These are phyloP conservation scores for Folsomia candida DNA, from an alignment of 2,888 invertebrate genomes.

Conservation along the genomic window DNA sequence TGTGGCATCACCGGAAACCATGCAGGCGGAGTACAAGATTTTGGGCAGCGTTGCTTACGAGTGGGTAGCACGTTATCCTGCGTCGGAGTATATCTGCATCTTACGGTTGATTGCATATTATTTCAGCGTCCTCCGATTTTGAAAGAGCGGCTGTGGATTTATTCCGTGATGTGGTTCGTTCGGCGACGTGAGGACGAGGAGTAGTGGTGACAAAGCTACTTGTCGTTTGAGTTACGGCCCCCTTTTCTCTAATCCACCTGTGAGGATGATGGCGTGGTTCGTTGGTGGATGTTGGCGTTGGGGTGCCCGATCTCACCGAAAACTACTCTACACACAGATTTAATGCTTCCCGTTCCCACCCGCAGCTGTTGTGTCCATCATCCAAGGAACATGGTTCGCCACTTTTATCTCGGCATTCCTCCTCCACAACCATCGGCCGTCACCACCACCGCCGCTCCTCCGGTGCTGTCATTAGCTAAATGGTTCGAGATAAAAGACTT, in stretches of 20 bases:
- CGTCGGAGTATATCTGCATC: no score
- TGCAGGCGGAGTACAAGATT: no score
- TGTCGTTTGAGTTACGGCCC: slow-evolving; percentile 41
- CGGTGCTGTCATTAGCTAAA: background rate
- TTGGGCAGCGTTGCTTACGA: no score
- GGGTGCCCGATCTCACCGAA: slow-evolving; percentile 3
- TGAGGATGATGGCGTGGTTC: no score
- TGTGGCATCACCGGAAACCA: no score
- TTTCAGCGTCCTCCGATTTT: no score
- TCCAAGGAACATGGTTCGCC: slow-evolving; percentile 31
- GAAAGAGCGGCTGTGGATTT: no score
- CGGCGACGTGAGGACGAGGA: no score
- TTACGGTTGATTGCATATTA: no score
- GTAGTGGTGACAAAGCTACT: background rate
- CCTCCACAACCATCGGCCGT: background rate
- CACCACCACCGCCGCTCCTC: background rate
- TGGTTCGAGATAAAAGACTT: background rate
- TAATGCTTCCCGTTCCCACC: slow-evolving; percentile 37
- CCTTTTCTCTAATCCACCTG: slow-evolving; percentile 43
- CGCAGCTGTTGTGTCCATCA: slow-evolving; percentile 49
- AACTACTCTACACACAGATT: slow-evolving; percentile 24
- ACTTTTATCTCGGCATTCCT: slow-evolving; percentile 24
- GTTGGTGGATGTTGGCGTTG: background rate
- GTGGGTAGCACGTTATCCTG: no score
- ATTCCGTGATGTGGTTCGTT: no score